These are phyloP conservation scores for Lasiurus borealis DNA, from an alignment of 2,113 vertebrate species.

Conservation along the genomic window DNA sequence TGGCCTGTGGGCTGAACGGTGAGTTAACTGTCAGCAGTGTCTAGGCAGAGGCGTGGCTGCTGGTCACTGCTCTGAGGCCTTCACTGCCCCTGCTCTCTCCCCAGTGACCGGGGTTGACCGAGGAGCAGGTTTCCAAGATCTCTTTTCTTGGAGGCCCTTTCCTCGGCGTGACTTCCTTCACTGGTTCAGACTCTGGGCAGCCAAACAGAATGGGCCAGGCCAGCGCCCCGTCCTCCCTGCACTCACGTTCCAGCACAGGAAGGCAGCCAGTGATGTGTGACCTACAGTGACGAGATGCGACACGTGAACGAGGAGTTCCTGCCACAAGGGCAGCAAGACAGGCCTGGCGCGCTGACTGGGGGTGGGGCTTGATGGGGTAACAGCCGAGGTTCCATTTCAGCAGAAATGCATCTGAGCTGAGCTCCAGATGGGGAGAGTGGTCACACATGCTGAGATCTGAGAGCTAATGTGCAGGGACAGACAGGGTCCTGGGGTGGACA, in stretches of 20 bases:
- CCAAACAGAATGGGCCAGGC: background rate
- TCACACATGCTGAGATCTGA: background rate
- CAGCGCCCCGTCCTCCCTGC: background rate
- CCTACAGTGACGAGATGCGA: background rate
- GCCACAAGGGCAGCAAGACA: background rate
- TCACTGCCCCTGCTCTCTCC: background rate
- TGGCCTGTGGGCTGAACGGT: background rate
- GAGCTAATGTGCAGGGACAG: background rate
- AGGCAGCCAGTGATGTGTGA: background rate
- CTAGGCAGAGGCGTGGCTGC: background rate
- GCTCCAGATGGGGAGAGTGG: background rate
- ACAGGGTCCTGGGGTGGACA: background rate
- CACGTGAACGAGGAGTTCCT: background rate
- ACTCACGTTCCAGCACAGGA: background rate
- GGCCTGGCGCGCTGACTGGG: background rate
- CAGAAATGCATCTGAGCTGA: background rate
- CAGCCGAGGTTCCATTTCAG: background rate
- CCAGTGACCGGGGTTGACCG: background rate
- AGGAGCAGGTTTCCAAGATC: background rate
- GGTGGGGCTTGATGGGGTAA: background rate
- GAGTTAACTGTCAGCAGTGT: background rate
- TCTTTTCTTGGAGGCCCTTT: background rate
- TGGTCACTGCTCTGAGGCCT: background rate
- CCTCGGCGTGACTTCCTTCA: background rate
- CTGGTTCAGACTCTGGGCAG: background rate